These are phyloP conservation scores for Pterophyllum scalare DNA, from an alignment of 2,113 vertebrate species.

Conservation along the genomic window DNA sequence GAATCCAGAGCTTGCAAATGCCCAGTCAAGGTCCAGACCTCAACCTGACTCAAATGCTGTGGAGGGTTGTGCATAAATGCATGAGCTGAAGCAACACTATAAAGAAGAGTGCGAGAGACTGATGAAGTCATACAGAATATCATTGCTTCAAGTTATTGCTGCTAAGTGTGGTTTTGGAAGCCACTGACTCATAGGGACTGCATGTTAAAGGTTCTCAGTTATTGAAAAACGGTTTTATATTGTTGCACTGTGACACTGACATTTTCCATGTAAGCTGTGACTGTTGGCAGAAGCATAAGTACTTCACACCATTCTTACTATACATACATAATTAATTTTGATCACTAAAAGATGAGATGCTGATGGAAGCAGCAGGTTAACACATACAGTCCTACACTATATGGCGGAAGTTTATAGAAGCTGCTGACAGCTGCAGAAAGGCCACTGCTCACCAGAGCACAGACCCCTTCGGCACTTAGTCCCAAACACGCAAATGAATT, in stretches of 20 bases:
- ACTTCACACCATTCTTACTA: too few species aligned
- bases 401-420: not conserved
- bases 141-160: not conserved
- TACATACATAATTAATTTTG: not conserved
- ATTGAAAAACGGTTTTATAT: not conserved
- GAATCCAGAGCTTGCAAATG: not conserved
- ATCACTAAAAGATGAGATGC: not conserved
- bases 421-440: constrained; percentile 7
- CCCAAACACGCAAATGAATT: not conserved
- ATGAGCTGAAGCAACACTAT: not conserved
- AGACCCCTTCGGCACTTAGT: not conserved
- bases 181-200: not conserved
- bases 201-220: accelerated
- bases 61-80: not conserved
- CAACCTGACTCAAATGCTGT: not conserved
- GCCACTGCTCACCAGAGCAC: not conserved
- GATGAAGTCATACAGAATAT: not conserved
- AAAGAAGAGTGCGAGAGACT: not conserved
- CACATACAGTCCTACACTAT: not conserved
- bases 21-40: not conserved
- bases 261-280: not conserved
- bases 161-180: not conserved
- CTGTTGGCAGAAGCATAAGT: not conserved
- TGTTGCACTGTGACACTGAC: not conserved
- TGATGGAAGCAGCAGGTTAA: not conserved